A percentile compares a stretch with the other conserved stretches of the same genome.
Evolutionary conservation across 2,797 vertebrate genomes (phyloP).

Genomic region (Poecilia wingei): DNA sequence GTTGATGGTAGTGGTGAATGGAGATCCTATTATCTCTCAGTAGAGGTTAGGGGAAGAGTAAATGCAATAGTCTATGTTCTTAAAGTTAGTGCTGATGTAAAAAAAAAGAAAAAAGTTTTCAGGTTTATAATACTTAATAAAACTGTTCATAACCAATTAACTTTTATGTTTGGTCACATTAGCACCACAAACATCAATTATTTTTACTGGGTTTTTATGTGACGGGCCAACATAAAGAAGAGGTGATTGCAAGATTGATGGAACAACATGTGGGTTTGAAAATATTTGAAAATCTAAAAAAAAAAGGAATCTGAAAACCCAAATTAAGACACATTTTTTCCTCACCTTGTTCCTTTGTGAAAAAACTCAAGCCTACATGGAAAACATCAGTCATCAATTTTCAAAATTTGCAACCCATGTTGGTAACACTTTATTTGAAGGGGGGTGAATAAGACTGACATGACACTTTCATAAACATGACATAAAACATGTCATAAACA

Average conservation of each 20-base stretch:
- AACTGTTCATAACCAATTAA: background rate
- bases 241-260: background rate
- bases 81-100: background rate
- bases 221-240: background rate
- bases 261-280: background rate
- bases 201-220: background rate
- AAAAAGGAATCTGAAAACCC: too few relatives aligned
- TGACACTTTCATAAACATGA: too few relatives aligned
- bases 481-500: too few relatives aligned
- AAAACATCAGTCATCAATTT: background rate
- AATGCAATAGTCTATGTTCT: background rate
- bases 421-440: too few relatives aligned
- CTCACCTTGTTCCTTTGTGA: background rate
- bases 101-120: background rate
- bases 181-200: background rate
- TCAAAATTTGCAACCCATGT: too few relatives aligned
- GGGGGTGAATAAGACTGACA: too few relatives aligned
- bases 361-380: background rate
- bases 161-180: background rate
- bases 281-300: background rate
- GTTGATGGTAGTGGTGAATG: background rate
- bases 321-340: background rate
- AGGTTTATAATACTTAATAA: background rate
- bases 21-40: background rate
- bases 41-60: slow-evolving; percentile 4